phyloP scores from a whole-genome alignment of 2,888 invertebrate genomes.

The Odontocerum albicorne region DNA sequence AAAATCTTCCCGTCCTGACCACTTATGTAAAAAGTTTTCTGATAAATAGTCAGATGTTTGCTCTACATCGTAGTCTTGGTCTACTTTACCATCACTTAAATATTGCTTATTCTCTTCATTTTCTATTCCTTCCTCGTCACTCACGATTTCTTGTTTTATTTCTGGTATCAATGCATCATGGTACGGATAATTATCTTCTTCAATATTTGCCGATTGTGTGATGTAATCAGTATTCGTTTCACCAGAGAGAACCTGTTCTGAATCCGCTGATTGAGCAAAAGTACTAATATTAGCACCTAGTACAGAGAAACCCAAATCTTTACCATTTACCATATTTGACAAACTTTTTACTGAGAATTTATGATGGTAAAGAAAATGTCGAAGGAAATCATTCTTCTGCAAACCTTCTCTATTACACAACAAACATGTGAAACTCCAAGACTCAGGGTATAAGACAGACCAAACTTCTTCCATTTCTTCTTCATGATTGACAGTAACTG shows the following conservation, averaged over 20 bases:
- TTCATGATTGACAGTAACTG: slow-evolving; percentile 44
- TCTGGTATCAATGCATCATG: slow-evolving; percentile 41
- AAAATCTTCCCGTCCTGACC: slow-evolving; percentile 51
- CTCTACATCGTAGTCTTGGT: slow-evolving; percentile 31
- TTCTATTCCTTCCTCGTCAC: slow-evolving; percentile 39
- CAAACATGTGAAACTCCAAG: slow-evolving; percentile 45
- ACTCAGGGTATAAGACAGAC: slow-evolving; percentile 35
- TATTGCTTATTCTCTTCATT: slow-evolving; percentile 7
- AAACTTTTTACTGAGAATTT: slow-evolving; percentile 54
- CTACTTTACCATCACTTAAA: slow-evolving; percentile 2
- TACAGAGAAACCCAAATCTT: slow-evolving; percentile 47
- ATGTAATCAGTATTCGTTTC: slow-evolving; percentile 1
- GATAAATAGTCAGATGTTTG: slow-evolving; percentile 18
- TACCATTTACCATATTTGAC: slow-evolving; percentile 47
- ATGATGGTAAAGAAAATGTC: slow-evolving; percentile 53
- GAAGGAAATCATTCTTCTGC: slow-evolving; percentile 45
- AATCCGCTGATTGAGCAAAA: slow-evolving; percentile 40
- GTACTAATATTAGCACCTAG: slow-evolving; percentile 50
- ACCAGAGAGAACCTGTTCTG: background rate
- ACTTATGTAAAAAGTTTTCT: slow-evolving; percentile 36
- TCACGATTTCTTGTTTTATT: slow-evolving; percentile 40
- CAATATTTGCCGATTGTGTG: background rate
- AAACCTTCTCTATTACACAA: slow-evolving; percentile 49
- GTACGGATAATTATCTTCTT: slow-evolving; percentile 37
- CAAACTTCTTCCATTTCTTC: slow-evolving; percentile 47